phyloP scores from a whole-genome alignment of 2,797 vertebrate species.

The Hippocampus kuda region DNA sequence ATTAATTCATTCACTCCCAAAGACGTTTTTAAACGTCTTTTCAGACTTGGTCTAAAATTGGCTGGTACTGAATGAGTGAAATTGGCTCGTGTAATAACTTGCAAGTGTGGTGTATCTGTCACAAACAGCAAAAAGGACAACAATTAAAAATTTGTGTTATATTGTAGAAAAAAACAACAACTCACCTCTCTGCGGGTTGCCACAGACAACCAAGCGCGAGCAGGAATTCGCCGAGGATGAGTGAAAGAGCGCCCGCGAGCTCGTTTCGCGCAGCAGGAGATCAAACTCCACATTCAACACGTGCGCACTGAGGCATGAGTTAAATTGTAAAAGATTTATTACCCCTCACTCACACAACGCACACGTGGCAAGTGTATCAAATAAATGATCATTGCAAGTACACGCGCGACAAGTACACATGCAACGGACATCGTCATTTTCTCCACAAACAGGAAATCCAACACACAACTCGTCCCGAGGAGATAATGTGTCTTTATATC shows the following conservation, averaged over 20 bases:
- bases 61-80: no score
- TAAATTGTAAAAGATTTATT: constrained; percentile 63
- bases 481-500: constrained; percentile 36
- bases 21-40: no score
- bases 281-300: constrained; percentile 62
- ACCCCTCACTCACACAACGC: constrained; percentile 12
- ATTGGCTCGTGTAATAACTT: neutral
- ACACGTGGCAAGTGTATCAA: no score
- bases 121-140: neutral
- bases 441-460: neutral
- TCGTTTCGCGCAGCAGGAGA: constrained; percentile 17
- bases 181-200: constrained; percentile 41
- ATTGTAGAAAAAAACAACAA: constrained; percentile 6
- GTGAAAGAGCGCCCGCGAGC: neutral
- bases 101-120: no score
- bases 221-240: constrained; percentile 1
- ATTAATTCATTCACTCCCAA: no score
- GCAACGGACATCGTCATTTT: no score
- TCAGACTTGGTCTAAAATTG: no score
- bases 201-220: constrained; percentile 5
- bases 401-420: neutral
- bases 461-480: constrained; percentile 8
- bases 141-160: neutral
- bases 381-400: neutral
- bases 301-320: constrained; percentile 30